Conservation (phyloP, 2,797 vertebrate species). For the Sebastolobus alascanus region DNA sequence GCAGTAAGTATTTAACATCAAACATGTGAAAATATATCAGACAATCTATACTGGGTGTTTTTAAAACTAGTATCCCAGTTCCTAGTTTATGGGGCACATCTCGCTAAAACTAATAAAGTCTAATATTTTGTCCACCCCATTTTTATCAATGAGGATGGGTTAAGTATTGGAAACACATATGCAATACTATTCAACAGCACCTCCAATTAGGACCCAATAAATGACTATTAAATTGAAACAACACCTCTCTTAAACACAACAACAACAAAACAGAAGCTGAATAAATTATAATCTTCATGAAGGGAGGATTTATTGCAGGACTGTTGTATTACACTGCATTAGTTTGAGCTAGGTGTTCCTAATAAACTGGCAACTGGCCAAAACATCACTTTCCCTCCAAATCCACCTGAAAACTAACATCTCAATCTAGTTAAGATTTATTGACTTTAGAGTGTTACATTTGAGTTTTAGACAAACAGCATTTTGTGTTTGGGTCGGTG, state of each 20-base stretch:
- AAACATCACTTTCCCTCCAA: not conserved
- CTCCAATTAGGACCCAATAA: too few species aligned
- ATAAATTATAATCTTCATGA: too few species aligned
- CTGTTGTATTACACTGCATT: not conserved
- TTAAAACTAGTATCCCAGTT: not conserved
- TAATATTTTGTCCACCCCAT: not conserved
- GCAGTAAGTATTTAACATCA: not conserved
- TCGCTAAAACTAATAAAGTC: not conserved
- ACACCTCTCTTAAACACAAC: too few species aligned
- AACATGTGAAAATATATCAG: not conserved
- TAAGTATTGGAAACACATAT: not conserved
- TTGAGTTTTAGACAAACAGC: not conserved
- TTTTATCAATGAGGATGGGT: not conserved
- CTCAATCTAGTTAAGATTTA: not conserved
- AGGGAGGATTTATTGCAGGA: too few species aligned
- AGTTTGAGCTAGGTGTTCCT: not conserved
- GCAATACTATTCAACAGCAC: not conserved
- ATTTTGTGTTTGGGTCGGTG: rapidly evolving
- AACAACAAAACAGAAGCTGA: too few species aligned
- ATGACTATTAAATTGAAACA: too few species aligned
- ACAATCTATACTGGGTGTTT: not conserved
- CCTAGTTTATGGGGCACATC: not conserved
- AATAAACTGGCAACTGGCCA: not conserved
- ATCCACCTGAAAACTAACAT: not conserved
- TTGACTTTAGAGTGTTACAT: not conserved